Base-by-base conservation (phyloP, 2,888 invertebrate species). In the Rapana venosa region DNA sequence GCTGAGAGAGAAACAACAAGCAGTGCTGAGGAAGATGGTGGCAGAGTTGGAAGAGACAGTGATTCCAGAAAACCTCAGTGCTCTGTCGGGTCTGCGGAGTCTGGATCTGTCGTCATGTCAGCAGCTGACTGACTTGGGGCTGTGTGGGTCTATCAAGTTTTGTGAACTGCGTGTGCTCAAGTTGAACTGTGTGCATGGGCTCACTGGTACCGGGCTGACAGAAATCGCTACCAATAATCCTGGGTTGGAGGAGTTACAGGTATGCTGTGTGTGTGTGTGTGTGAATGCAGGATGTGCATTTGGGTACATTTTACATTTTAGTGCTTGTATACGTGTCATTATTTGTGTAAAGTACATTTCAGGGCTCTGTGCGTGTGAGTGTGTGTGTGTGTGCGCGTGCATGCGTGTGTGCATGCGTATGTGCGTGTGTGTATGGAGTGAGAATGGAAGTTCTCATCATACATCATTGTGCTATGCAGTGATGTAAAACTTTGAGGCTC, bases 131-230 rank as follows among this genome's bases (percentile, higher is more conserved):
- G 98, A 98, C 95, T 97, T 97, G 0, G 97, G 98, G 91, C 95
- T 98, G 20, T 97, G 97, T 91, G 97, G 97, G 93, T 97, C 97
- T 77, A 97, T 98, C 91, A 97, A 97, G 91, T 97, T 97, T 94
- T 96, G 97, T 87, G 97, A 97, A 95, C 96, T 98, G 15, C 96
- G 96, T 66, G 96, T 96, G 91, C 96, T 98, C 47, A 97, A 97
- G 94, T 96, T 98, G 87, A 97, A 97, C 91, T 97, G 97, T 95
- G 97, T 98, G 93, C 97, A 97, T 94, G 97, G 96, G 96, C 97
- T 98, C 90, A 97, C 97, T 0, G 96, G 97, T 92, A 96, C 97
- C 91, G 97, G 98, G 77, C 97, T 98, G 92, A 97, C 97, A 92
- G 96, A 97, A 92, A 96, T 98, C 91, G 97, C 97, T 15, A 96